These are phyloP conservation scores for Eudasyphora cyanicolor DNA, from an alignment of 2,888 invertebrate genomes.

Conservation along the genomic window DNA sequence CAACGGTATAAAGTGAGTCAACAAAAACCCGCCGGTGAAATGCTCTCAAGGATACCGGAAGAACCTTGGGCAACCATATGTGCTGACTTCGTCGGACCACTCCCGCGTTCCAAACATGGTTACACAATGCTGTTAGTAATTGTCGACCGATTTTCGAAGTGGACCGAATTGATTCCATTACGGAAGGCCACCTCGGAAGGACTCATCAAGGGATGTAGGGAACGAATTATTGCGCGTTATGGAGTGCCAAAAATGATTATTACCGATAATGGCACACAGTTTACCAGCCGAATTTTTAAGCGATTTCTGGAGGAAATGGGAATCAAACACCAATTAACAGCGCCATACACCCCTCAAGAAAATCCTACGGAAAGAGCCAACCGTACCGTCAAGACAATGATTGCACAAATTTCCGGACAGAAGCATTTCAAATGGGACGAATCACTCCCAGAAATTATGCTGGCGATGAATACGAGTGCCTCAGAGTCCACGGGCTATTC, in stretches of 20 bases:
- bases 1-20: slow-evolving; percentile 17
- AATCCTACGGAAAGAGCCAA: slow-evolving; percentile 23
- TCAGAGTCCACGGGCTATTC: slow-evolving; percentile 30
- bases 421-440: slow-evolving; percentile 27
- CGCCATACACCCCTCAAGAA: slow-evolving; percentile 34
- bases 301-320: background rate
- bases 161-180: background rate
- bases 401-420: slow-evolving; percentile 5
- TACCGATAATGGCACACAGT: slow-evolving; percentile 43
- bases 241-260: slow-evolving; percentile 12
- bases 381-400: slow-evolving; percentile 26
- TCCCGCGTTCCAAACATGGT: background rate
- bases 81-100: background rate
- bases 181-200: no score
- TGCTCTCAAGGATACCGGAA: background rate
- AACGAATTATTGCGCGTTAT: background rate
- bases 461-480: slow-evolving; percentile 15
- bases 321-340: slow-evolving; percentile 1
- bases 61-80: background rate
- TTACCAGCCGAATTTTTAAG: slow-evolving; percentile 15
- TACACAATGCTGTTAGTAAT: background rate
- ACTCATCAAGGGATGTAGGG: no score
- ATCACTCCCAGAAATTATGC: no score
- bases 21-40: background rate
- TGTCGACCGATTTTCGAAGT: slow-evolving; percentile 9